Conservation (phyloP, 1,140 invertebrate genomes). For the Neodiprion pinetum region DNA sequence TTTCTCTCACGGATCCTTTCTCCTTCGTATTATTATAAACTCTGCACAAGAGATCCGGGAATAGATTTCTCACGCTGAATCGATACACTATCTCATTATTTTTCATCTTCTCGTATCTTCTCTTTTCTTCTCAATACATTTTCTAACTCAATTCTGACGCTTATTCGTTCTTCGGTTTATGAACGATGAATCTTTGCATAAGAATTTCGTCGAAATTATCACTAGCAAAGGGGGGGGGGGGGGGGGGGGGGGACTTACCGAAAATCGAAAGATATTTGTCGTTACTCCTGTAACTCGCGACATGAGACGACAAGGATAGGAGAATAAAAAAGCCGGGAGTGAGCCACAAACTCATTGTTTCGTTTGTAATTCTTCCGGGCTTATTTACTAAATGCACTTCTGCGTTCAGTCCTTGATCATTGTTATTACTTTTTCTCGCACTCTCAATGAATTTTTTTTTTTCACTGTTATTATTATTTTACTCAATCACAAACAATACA, state of each 20-base stretch:
- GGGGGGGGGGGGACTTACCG: conserved; percentile 37
- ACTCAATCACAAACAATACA: neutral
- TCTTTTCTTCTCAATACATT: neutral
- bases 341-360: conserved; percentile 26
- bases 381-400: neutral
- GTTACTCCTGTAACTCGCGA: conserved; percentile 40
- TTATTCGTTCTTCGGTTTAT: neutral
- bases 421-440: too few relatives aligned
- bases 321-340: conserved; percentile 26
- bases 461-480: neutral
- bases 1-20: neutral
- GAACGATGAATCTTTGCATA: neutral
- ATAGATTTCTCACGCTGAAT: neutral
- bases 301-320: conserved; percentile 23
- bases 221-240: neutral
- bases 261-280: conserved; percentile 46
- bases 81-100: conserved; percentile 38
- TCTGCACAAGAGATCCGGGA: neutral
- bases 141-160: neutral
- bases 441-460: neutral
- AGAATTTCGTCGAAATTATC: neutral
- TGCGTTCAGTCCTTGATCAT: neutral
- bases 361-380: neutral
- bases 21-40: neutral
- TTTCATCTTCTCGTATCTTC: conserved; percentile 32